Conservation (phyloP, 2,113 vertebrate species). For the Apodemus speciosus region DNA sequence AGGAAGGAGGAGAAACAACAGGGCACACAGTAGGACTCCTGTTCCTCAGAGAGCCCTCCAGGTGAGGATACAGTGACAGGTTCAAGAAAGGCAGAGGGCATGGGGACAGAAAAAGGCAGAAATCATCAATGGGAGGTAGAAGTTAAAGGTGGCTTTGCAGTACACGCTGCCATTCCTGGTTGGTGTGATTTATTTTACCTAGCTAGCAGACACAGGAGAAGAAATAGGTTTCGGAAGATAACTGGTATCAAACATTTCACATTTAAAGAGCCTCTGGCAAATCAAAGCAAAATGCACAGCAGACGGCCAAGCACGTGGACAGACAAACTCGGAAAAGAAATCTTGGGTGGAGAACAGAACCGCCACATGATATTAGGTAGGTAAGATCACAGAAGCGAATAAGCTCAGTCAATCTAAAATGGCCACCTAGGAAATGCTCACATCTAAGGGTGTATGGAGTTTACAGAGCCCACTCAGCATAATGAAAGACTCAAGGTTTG, state of each 20-base stretch:
- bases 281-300: neutral
- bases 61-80: neutral
- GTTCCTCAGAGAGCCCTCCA: neutral
- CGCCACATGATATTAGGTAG: neutral
- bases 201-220: neutral
- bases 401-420: neutral
- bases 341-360: neutral
- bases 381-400: neutral
- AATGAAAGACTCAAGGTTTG: neutral
- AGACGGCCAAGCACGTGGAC: neutral
- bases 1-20: no score
- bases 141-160: neutral
- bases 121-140: neutral
- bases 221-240: neutral
- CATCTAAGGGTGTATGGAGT: neutral
- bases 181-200: neutral
- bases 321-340: neutral
- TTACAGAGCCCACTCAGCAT: neutral
- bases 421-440: neutral
- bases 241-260: neutral
- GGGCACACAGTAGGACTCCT: neutral
- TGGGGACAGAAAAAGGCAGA: neutral
- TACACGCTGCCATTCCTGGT: neutral
- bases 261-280: neutral
- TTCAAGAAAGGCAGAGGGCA: neutral